These are phyloP conservation scores for Archips crataeganus DNA, from an alignment of 2,888 invertebrate species.

Conservation along the genomic window DNA sequence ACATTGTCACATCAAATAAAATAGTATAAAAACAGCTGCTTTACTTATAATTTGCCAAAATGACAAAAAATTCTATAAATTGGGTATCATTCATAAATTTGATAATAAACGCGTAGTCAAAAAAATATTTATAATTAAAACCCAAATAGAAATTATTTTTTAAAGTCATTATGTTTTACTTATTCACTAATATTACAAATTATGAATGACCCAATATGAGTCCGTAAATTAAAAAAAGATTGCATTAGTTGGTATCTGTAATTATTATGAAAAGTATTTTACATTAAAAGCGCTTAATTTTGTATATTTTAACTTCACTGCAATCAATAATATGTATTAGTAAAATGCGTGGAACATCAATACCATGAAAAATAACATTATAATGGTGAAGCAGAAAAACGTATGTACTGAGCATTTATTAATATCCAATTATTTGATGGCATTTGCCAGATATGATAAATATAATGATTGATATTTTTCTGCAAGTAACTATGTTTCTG, in stretches of 20 bases:
- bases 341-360: conserved; percentile 8
- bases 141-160: background rate
- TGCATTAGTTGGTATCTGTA: background rate
- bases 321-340: background rate
- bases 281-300: conserved; percentile 2
- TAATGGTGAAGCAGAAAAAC: background rate
- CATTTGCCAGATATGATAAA: background rate
- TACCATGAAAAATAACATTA: background rate
- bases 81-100: background rate
- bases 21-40: background rate
- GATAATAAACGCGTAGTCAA: background rate
- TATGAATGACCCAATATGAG: background rate
- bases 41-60: background rate
- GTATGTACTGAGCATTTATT: background rate
- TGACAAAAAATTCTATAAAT: conserved; percentile 1
- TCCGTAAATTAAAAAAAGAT: background rate
- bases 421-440: background rate
- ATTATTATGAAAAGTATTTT: background rate
- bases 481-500: background rate
- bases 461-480: background rate
- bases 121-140: background rate
- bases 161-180: too few species aligned
- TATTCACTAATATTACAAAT: background rate
- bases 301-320: background rate
- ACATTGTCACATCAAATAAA: conserved; percentile 1